Evolutionary conservation across 2,888 invertebrate species (phyloP).

Genomic region (Notodonta ziczac): DNA sequence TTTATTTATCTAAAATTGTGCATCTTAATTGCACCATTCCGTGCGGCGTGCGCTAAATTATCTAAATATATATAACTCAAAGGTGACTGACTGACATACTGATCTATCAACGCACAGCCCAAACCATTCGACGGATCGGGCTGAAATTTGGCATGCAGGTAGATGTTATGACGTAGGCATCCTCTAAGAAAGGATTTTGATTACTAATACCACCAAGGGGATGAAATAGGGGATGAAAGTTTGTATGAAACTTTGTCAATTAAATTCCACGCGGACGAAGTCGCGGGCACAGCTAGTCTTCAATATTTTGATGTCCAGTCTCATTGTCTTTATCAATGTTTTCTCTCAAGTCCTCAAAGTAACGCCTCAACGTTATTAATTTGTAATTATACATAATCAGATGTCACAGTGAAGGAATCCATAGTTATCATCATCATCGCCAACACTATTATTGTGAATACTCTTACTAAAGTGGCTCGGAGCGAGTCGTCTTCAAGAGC

Average conservation of each 20-base stretch:
- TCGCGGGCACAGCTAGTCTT: no score
- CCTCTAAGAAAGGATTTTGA: no score
- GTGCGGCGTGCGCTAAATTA: constrained; percentile 51
- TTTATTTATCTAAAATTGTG: constrained; percentile 41
- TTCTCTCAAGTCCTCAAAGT: constrained; percentile 59
- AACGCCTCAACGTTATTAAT: constrained; percentile 66
- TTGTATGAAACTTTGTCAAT: no score
- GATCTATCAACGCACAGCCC: no score
- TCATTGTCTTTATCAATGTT: constrained; percentile 50
- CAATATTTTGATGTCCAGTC: constrained; percentile 42
- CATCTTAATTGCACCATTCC: constrained; percentile 70
- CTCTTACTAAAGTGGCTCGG: constrained; percentile 49
- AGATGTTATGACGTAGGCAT: no score
- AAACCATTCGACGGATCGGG: no score
- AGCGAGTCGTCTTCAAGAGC: constrained; percentile 56
- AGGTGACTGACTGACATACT: no score
- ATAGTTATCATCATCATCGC: constrained; percentile 62
- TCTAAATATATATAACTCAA: no score
- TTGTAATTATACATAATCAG: constrained; percentile 75
- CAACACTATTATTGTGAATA: constrained; percentile 56
- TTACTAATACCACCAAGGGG: no score
- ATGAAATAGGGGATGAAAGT: no score
- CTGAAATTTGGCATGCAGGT: no score
- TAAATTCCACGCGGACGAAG: no score
- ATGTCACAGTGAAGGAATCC: constrained; percentile 62